These are phyloP conservation scores for Phylloscopus collybita DNA, from an alignment of 2,797 vertebrate genomes.

Conservation along the genomic window DNA sequence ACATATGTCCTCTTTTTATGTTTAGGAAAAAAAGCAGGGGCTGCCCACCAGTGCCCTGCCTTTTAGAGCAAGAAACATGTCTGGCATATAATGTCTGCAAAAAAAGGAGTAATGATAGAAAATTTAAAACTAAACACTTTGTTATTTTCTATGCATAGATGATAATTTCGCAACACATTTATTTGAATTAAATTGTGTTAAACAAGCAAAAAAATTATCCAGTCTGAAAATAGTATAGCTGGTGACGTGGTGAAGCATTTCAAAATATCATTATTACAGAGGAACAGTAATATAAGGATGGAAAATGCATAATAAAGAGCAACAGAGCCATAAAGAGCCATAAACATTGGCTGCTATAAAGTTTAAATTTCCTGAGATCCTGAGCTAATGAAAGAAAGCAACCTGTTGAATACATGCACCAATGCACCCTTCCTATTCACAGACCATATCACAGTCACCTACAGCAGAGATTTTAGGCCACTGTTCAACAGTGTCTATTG, in stretches of 20 bases:
- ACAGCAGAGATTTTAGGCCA: not conserved
- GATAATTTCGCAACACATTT: not conserved
- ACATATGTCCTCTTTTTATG: not conserved
- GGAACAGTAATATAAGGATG: not conserved
- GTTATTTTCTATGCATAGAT: not conserved
- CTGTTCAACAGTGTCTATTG: not conserved
- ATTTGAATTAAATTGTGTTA: not conserved
- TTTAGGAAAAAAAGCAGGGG: not conserved
- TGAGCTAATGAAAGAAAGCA: not conserved
- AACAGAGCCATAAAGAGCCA: not conserved
- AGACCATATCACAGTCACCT: not conserved
- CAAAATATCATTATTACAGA: not conserved
- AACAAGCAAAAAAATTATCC: not conserved
- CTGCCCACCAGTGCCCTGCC: not conserved
- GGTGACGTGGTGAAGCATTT: not conserved
- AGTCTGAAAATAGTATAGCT: not conserved
- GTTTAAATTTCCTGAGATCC: not conserved
- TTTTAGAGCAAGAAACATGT: not conserved
- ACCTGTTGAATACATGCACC: not conserved
- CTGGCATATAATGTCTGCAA: not conserved
- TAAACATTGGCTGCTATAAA: not conserved
- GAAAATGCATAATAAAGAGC: not conserved
- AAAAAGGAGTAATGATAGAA: not conserved
- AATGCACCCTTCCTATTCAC: not conserved
- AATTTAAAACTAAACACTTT: not conserved